Evolutionary conservation across 2,113 vertebrate genomes (phyloP), one percentile per base, ranked within the genome.

Genomic region (Varanus salvator): DNA sequence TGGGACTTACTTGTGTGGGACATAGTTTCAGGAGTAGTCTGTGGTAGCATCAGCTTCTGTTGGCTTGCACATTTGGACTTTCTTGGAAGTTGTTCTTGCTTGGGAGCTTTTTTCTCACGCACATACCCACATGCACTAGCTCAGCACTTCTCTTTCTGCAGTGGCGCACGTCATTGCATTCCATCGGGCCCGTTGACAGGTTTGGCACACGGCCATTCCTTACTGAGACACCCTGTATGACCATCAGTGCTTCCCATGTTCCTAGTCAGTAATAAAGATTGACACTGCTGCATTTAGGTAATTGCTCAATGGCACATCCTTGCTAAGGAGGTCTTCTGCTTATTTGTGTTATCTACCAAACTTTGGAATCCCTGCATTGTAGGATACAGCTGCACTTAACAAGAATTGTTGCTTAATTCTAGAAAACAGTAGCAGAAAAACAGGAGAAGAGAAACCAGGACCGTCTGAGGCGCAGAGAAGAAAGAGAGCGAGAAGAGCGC

Each of bases 351-450:
- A 11, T 8, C 14, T 9, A 9, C 1, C 29, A 81, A 0, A 34
- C n/a, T 21, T 4, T 64, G 15, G 15, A 68, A 57, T 86, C 48
- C 83, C 31, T 54, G 80, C 80, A 44, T 27, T 80, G 15, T 57
- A 74, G 21, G 2, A 8, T 3, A 8, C 27, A 15, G 0, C 48
- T 23, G 15, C 14, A 1, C 8, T 80, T 95, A 85, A 93, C 82
- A 54, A 83, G 3, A 0, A 80, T 19, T n/a, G 0, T 72, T 82
- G 85, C 91, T 71, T 83, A 48, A 66, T 81, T 66, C 64, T 95
- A 99, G 99, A 99, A 99, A 98, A 99, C 98, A 0, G 99, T 99
- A 83, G 98, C 98, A 68, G 98, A 98, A 90, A 99, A 99, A 95
- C 99, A 99, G 94, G 99, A 99, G 96, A 98, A 98, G 94, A 98